Evolutionary conservation across 1,140 invertebrate genomes (phyloP), one percentile per base, ranked within the genome.

Genomic region (Brachionus koreanus): DNA sequence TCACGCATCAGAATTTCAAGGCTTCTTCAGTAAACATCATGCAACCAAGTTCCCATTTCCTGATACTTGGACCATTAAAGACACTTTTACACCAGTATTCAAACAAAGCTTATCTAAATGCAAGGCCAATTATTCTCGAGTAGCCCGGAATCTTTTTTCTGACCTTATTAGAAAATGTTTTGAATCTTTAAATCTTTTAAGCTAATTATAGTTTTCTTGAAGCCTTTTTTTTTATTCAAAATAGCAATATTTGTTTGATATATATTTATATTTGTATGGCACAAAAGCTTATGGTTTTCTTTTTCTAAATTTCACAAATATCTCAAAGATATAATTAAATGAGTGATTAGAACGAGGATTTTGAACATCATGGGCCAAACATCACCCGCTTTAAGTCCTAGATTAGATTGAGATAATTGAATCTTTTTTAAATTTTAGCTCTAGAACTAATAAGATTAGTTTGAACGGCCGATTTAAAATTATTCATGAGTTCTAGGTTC

Each of bases 391-490:
- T 39, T 16, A 13, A 69, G 65, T 39, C 37, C 25, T 13, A 65
- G 33, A n/a, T 65, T 69, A 9, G 12, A 39, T 39, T 39, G 12
- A 69, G 37, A 37, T 69, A 19, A 69, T 33, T 39, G 29, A 69
- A 16, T 69, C 35, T 39, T 69, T 69, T 69, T 33, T 67, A 43
- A 19, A 69, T 69, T 57, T 57, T 57, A 57, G 49, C 49, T 57
- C 16, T 39, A 69, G 65, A 69, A 69, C 65, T 69, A 69, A 69
- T 69, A 33, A 69, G 65, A 37, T 69, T 69, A 39, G 65, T 12
- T 19, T 69, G 33, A 39, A 35, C 65, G 65, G 65, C 19, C 35
- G 37, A 69, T 69, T 69, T 69, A 3, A 23, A 69, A 39, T 69
- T 69, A 69, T 39, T 39, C 65, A 69, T 39, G 33, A 37, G 19